Base-by-base conservation (phyloP, 2,797 vertebrate genomes). In the Taenioides sp. region DNA sequence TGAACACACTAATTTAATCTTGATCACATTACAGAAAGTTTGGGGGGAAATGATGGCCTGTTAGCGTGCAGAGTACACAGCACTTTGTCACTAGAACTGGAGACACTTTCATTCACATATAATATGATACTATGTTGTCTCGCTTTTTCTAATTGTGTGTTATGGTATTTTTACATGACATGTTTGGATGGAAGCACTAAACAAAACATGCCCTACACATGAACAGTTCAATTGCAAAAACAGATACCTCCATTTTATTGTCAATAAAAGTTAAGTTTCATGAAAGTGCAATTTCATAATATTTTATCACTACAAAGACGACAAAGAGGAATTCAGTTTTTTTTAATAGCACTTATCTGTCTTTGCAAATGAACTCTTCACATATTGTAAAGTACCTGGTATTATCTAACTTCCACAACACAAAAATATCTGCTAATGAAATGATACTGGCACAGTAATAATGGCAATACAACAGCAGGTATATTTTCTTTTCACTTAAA, bases 1-100 rank as follows among this genome's bases (percentile, higher is more conserved):
- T 88, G 87, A 86, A 85, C 80, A 81, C 85, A 76, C 69, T 85
- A 84, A 86, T 88, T 88, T 80, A 78, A 85, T 88, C 80, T 86
- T 87, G 79, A 88, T 87, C 84, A 75, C 76, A 87, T 87, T 90
- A 87, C 72, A 58, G 64, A 34, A 73, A 83, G 75, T 77, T 86
- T 84, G 80, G 78, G 81, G 77, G 31, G 61, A 69, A 84, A 81
- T 89, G 78, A 86, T 82, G 68, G 85, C 67, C 73, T 67, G 84
- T 86, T 84, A 79, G 85, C 72, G 83, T 81, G 54, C 74, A 17
- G 43, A 71, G 77, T 66, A 63, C 75, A 77, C 78, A 82, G 67
- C 62, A 76, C 64, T 63, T 58, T 65, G 37, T 52, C 65, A 52
- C 20, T 34, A 5, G 34, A 52, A 47, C 54, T 23, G 16, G 16